Conservation (phyloP, 2,797 vertebrate genomes). For the Fringilla coelebs region DNA sequence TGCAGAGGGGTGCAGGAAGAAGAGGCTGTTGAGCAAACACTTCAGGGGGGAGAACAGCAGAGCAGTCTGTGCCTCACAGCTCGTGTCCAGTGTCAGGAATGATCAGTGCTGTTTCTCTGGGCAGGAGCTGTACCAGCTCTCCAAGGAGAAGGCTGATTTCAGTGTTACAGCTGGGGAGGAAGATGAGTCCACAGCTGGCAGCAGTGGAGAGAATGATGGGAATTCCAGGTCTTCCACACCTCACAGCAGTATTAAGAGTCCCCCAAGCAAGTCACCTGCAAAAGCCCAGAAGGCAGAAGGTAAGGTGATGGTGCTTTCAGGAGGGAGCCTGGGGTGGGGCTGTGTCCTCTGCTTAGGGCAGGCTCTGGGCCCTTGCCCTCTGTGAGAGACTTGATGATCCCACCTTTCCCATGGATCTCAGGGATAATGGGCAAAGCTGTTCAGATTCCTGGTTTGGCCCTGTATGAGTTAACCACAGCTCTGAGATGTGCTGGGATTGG, state of each 20-base stretch:
- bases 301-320: neutral
- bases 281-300: slow-evolving; percentile 64
- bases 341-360: neutral
- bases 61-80: neutral
- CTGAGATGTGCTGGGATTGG: neutral
- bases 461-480: neutral
- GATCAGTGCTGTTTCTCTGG: neutral
- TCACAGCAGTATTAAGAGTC: slow-evolving; percentile 27
- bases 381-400: neutral
- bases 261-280: slow-evolving; percentile 55
- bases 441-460: neutral
- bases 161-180: slow-evolving; percentile 81
- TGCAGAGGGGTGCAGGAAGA: neutral
- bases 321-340: neutral
- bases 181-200: slow-evolving; percentile 79
- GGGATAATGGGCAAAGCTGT: neutral
- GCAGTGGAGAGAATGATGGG: slow-evolving; percentile 82
- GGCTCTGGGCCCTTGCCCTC: neutral
- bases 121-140: slow-evolving; percentile 92
- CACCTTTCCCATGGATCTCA: accelerated
- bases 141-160: slow-evolving; percentile 91
- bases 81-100: accelerated
- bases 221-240: slow-evolving; percentile 77
- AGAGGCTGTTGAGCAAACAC: neutral
- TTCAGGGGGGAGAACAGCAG: accelerated